These are phyloP conservation scores for Atherinosoma microstoma DNA, from an alignment of 2,797 vertebrate species.

Conservation along the genomic window DNA sequence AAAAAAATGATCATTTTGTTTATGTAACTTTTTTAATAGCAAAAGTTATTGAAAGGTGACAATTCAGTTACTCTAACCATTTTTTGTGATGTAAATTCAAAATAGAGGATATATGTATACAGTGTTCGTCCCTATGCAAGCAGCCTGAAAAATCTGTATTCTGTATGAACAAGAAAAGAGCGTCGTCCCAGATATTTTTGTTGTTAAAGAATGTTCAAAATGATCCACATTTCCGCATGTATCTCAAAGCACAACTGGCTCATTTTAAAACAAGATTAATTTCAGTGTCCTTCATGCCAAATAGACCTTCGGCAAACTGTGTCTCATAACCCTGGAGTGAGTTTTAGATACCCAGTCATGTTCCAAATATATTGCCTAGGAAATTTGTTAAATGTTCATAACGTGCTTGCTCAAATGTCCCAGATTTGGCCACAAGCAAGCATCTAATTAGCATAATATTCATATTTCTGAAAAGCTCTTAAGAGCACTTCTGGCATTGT, in stretches of 20 bases:
- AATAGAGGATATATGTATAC: no score
- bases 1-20: no score
- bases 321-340: constrained; percentile 69
- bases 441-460: constrained; percentile 84
- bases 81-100: no score
- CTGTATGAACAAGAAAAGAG: background rate
- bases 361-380: constrained; percentile 71
- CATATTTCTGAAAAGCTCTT: constrained; percentile 79
- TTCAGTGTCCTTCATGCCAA: constrained; percentile 55
- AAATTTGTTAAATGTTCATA: constrained; percentile 82
- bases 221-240: constrained; percentile 19
- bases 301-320: constrained; percentile 51
- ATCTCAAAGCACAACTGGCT: constrained; percentile 52
- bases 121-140: background rate
- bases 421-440: constrained; percentile 78
- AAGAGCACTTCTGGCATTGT: constrained; percentile 79
- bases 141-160: background rate
- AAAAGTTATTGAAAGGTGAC: no score
- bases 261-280: constrained; percentile 55
- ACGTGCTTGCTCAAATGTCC: constrained; percentile 74
- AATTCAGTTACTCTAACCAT: no score
- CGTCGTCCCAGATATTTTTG: constrained; percentile 5
- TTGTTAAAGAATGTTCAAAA: constrained; percentile 3
- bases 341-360: constrained; percentile 66
- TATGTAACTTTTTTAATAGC: no score